Evolutionary conservation across 1,140 invertebrate species (phyloP), one percentile per base, ranked within the genome.

Genomic region (Bicyclus anynana): DNA sequence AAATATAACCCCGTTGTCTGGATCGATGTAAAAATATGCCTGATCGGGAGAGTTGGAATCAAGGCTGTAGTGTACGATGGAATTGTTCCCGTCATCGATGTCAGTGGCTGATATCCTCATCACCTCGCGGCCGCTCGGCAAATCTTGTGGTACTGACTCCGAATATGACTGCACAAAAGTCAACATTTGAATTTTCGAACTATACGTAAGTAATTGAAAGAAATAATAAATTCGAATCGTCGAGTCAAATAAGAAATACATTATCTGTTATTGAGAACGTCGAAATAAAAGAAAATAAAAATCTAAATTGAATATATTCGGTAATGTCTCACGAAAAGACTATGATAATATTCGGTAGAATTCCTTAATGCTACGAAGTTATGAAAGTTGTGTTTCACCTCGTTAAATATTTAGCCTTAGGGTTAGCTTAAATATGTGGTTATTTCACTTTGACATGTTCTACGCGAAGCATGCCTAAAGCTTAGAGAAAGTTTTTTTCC

Each of bases 101-200:
- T 97, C 96, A 10, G 95, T 96, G 2, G 96, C 95, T 33, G 95
- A 95, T 74, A 97, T 94, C 75, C 95, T 90, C 94, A 96, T 95
- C 29, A 97, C 95, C 72, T 95, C 94, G 37, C 91, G 89, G n/a
- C 90, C 91, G 20, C 91, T 81, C 10, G 85, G 80, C 51, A 94
- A 84, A 88, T 96, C 95, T 90, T 93, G 92, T 29, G 94, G 93
- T 17, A 96, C 93, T 27, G 93, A 93, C 79, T 94, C 93, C 57
- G 89, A 90, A 81, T 95, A 95, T 27, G 90, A 91, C 94, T 95
- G 87, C 58, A 72, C 56, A 72, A 54, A 54, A 69, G 38, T 35
- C 74, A 71, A 72, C 62, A 44, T 21, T 14, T 47, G 7, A 14
- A 26, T 26, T 5, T 26, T 47, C 6, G 7, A 1, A 14, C 17